Base-by-base conservation (phyloP, 23 tunicate species). In the Trididemnum nubilum region DNA sequence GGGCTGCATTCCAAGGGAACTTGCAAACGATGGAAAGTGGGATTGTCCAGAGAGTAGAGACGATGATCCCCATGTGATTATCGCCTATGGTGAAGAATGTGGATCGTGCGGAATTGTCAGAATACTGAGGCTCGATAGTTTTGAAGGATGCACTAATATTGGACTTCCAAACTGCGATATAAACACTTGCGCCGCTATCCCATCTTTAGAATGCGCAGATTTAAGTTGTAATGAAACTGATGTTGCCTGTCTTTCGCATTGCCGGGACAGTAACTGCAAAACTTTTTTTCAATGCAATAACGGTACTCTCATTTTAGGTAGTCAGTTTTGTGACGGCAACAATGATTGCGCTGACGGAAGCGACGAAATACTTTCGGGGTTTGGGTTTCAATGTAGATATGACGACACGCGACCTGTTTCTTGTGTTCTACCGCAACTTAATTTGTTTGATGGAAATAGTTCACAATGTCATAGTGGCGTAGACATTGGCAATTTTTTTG, bases 341-440 rank as follows among this genome's bases (percentile, higher is more conserved):
- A 25, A 5, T 2, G 79, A 73, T 23, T 73, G 79, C 59, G 9
- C 12, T 21, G 79, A 73, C 24, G 31, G 59, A 5, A 73, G 79
- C 26, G 79, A 73, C 26, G 79, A 73, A 73, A 49, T 38, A 21
- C 4, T 5, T 2, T 7, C 37, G 19, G 59, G 26, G 12, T 28
- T 24, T 40, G 79, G 79, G 5, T 73, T 73, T 73, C 25, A 73
- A 73, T 73, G 79, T 49, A 5, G 33, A 5, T 15, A 7, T 5
- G 61, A 5, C 2, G 9, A 22, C 7, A 37, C 23, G 19, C 25
- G 2, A n/a, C 25, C 19, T 38, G n/a, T n/a, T n/a, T 24, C 27
- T 2, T 73, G 79, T 26, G 61, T 73, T n/a, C 59, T 73, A 2
- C 79, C 79, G 2, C 79, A 73, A 26, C 3, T 24, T 3, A 73